Conservation (phyloP, 2,797 vertebrate species). For the Eospalax fontanierii region DNA sequence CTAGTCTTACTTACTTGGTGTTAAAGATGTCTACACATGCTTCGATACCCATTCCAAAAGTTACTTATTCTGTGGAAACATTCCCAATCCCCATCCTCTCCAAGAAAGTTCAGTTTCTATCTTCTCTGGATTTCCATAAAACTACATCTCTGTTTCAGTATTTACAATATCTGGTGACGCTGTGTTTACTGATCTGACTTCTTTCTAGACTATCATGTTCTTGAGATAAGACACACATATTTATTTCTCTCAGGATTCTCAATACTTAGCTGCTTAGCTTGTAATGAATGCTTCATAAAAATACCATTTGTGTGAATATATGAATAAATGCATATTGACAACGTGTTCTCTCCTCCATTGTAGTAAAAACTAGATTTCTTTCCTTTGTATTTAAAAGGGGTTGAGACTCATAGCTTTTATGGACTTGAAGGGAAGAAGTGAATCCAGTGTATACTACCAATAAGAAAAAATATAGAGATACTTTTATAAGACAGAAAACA, state of each 20-base stretch:
- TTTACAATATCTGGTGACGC: constrained; percentile 8
- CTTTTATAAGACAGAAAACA: constrained; percentile 19
- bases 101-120: constrained; percentile 44
- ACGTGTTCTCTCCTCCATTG: not conserved
- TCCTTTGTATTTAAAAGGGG: constrained; percentile 27
- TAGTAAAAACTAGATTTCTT: not conserved
- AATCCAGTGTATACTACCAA: constrained; percentile 24
- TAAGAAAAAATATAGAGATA: constrained; percentile 21
- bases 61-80: constrained; percentile 48
- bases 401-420: not conserved
- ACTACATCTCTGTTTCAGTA: constrained; percentile 37
- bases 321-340: constrained; percentile 40
- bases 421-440: not conserved
- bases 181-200: constrained; percentile 47
- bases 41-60: constrained; percentile 33
- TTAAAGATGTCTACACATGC: constrained; percentile 50
- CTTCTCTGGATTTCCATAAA: constrained; percentile 1
- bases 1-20: constrained; percentile 27
- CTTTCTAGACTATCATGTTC: constrained; percentile 1
- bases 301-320: not conserved
- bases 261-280: constrained; percentile 1
- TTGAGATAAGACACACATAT: constrained; percentile 12
- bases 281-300: constrained; percentile 49
- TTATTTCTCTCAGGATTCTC: constrained; percentile 50
- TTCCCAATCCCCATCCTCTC: not conserved